Base-by-base conservation (phyloP, 2,113 vertebrate genomes). In the Gymnobelideus leadbeateri region DNA sequence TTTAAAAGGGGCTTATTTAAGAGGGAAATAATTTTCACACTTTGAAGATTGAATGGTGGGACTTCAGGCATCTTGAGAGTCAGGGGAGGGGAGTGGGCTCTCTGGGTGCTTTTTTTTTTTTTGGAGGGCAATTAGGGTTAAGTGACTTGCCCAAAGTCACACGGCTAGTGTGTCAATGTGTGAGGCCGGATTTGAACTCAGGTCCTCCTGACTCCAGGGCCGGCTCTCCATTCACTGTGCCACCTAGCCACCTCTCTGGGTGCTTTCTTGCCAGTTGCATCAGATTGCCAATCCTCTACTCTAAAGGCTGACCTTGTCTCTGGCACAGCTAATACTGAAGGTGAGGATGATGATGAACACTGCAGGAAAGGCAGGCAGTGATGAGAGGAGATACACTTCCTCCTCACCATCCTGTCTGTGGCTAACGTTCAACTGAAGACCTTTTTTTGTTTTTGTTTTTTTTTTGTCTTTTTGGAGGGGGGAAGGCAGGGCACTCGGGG, bases 1-100 rank as follows among this genome's bases (percentile, higher is more conserved):
- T 68, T 93, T 37, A 47, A 43, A 21, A 53, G 53, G 46, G 92
- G 89, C 37, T n/a, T 54, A 47, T 77, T 19, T 51, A 14, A 68
- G 93, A 68, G 91, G 90, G 55, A 52, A 91, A 91, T 95, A 89
- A 89, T 43, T 47, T 77, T 84, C 11, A 25, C 8, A 37, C 50
- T n/a, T 37, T 54, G 46, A 91, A 91, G 52, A 52, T 46, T 68
- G 46, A 37, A 49, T 68, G 50, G 23, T 90, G 84, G 57, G 55
- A 68, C 31, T 51, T 89, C 37, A 26, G 53, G 91, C 90, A n/a
- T 14, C 47, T 43, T 31, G 3, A 50, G 51, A n/a, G n/a, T 93
- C 49, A 8, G 11, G 37, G 25, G 28, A 10, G 31, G 0, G 12
- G 23, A 3, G 23, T 2, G 9, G 31, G 28, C 53, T 91, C 23